Evolutionary conservation across 2,797 vertebrate genomes (phyloP).

Genomic region (Caiman crocodilus): DNA sequence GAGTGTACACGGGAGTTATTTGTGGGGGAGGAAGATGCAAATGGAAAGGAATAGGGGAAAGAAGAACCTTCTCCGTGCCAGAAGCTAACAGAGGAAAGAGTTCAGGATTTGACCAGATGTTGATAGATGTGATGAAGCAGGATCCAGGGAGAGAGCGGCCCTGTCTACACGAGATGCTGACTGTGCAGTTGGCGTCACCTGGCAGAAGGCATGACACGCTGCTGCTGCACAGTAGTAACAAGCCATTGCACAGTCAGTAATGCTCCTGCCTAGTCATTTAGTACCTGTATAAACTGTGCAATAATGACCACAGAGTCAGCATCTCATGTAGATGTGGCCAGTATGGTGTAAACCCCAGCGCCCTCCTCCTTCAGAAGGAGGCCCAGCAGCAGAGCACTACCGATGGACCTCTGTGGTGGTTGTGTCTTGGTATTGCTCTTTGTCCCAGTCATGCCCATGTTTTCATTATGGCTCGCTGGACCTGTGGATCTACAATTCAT

Average conservation of each 20-base stretch:
- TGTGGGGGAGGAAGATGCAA: background rate
- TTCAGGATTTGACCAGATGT: background rate
- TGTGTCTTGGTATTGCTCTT: background rate
- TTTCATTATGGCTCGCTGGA: background rate
- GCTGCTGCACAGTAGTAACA: too few relatives aligned
- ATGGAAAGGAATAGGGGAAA: background rate
- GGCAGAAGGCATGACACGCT: too few relatives aligned
- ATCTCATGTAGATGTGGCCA: too few relatives aligned
- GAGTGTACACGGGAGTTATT: background rate
- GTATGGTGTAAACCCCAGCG: background rate
- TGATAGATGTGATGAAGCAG: background rate
- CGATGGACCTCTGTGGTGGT: fast-evolving
- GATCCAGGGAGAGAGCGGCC: background rate
- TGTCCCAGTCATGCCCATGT: background rate
- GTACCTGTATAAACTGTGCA: too few relatives aligned
- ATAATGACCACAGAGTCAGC: too few relatives aligned
- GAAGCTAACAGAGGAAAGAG: background rate
- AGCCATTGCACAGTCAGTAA: too few relatives aligned
- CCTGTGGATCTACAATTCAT: background rate
- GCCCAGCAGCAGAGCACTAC: background rate
- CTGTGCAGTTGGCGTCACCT: too few relatives aligned
- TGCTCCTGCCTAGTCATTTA: too few relatives aligned
- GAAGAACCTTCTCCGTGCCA: background rate
- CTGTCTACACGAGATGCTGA: background rate
- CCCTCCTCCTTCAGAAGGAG: background rate